These are phyloP conservation scores for Microctonus brassicae DNA, from an alignment of 2,888 invertebrate species.

Conservation along the genomic window DNA sequence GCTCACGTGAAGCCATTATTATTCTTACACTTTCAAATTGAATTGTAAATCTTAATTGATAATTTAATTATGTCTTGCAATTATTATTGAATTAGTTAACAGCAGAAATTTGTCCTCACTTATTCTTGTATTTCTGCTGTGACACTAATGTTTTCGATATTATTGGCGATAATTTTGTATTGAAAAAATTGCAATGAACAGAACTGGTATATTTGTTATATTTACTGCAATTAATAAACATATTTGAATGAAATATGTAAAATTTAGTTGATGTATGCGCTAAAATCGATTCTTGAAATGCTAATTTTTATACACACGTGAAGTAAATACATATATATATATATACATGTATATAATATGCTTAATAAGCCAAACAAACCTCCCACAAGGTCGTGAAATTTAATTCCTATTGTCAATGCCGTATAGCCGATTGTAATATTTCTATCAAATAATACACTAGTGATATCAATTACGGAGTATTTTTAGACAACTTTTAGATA, in stretches of 20 bases:
- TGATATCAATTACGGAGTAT: background rate
- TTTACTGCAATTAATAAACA: background rate
- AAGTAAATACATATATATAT: background rate
- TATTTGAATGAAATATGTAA: background rate
- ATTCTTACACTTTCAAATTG: background rate
- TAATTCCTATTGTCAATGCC: background rate
- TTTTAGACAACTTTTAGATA: background rate
- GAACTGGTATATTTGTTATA: too few relatives aligned
- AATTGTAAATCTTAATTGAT: background rate
- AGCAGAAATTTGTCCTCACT: background rate
- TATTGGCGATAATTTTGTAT: too few relatives aligned
- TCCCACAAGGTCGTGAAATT: slow-evolving; percentile 6
- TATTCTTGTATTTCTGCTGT: too few relatives aligned
- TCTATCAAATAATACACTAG: background rate
- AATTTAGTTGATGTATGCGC: background rate
- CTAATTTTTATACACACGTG: background rate
- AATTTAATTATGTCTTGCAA: too few relatives aligned
- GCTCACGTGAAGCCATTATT: slow-evolving; percentile 59
- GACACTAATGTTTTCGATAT: too few relatives aligned
- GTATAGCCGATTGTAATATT: background rate
- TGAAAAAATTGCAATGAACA: too few relatives aligned
- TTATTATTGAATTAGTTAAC: background rate
- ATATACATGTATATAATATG: too few relatives aligned
- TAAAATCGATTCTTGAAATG: slow-evolving; percentile 2
- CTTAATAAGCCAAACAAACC: slow-evolving; percentile 5